Evolutionary conservation across 2,888 invertebrate species (phyloP).

Genomic region (Escarpia spicata): DNA sequence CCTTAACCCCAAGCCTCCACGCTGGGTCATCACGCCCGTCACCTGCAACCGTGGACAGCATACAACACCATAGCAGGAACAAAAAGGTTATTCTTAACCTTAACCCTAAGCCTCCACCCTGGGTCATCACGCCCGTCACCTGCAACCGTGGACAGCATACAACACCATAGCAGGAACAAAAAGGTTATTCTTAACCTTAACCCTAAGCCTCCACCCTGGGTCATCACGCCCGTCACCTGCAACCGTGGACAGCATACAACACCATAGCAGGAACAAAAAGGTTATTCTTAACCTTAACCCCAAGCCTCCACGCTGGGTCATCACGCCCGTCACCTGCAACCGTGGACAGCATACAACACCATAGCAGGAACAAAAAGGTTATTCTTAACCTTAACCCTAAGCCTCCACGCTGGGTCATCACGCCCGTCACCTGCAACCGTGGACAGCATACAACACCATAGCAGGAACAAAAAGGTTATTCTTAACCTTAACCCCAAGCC

Average conservation of each 20-base stretch:
- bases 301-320: slow-evolving; percentile 67
- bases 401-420: slow-evolving; percentile 68
- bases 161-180: not conserved
- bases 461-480: too few species aligned
- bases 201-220: slow-evolving; percentile 65
- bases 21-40: not conserved
- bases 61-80: too few species aligned
- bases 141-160: slow-evolving; percentile 17
- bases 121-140: slow-evolving; percentile 19
- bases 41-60: too few species aligned
- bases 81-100: too few species aligned
- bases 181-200: too few species aligned
- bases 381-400: too few species aligned
- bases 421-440: slow-evolving; percentile 57
- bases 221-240: slow-evolving; percentile 65
- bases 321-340: slow-evolving; percentile 62
- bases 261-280: too few species aligned
- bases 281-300: too few species aligned
- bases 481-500: slow-evolving; percentile 44
- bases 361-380: too few species aligned
- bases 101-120: too few species aligned
- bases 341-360: not conserved
- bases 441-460: not conserved
- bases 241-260: not conserved
- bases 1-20: too few species aligned